These are phyloP conservation scores for Tachysurus fulvidraco DNA, from an alignment of 2,113 vertebrate species.

Conservation along the genomic window DNA sequence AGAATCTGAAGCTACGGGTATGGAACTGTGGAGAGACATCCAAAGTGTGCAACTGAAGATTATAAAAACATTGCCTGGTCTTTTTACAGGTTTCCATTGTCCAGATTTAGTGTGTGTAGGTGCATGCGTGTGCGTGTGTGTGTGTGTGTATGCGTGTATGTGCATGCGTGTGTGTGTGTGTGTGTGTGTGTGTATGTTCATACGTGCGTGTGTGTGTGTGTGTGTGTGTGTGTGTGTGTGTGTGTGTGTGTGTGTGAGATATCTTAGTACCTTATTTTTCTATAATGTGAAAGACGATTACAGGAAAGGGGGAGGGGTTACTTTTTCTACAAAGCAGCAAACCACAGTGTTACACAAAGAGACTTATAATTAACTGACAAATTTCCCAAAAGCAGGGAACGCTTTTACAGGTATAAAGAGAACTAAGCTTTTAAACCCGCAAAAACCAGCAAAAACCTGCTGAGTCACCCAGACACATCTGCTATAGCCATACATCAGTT, in stretches of 20 bases:
- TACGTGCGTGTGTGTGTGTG: neutral
- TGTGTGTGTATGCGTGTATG: neutral
- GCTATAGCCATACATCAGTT: neutral
- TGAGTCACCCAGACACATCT: constrained; percentile 29
- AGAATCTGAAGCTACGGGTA: neutral
- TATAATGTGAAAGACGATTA: neutral
- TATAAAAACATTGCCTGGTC: neutral
- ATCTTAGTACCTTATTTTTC: neutral
- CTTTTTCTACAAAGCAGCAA: neutral
- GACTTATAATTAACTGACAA: constrained; percentile 1
- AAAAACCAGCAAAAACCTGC: constrained; percentile 28
- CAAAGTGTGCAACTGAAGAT: neutral
- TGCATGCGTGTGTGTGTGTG: neutral
- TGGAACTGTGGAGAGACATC: neutral
- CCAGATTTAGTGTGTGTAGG: neutral
- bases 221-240: neutral
- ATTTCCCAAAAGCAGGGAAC: constrained; percentile 25
- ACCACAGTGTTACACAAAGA: neutral
- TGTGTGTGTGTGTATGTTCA: neutral
- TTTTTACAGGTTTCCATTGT: neutral
- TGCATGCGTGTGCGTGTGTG: neutral
- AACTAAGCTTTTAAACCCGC: neutral
- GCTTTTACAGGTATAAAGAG: constrained; percentile 7
- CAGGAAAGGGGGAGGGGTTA: neutral
- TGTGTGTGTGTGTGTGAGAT: neutral